Conservation (phyloP, 2,113 vertebrate species). For the Mixornis gularis region DNA sequence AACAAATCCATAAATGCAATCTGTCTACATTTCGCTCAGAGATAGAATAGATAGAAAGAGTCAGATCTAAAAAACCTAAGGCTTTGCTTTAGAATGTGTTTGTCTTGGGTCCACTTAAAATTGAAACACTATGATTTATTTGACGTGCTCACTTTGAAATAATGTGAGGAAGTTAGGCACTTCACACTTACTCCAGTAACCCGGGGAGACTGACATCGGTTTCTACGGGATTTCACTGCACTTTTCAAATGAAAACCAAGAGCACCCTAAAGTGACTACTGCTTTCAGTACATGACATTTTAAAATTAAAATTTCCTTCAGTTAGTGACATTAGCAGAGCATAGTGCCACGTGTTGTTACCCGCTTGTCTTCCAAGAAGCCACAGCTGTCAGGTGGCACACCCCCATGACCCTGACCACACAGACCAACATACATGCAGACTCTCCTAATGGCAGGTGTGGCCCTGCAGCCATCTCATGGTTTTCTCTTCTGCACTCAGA, state of each 20-base stretch:
- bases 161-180: not conserved
- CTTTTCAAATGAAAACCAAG: not conserved
- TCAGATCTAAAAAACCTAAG: not conserved
- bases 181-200: not conserved
- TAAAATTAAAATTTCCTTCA: not conserved
- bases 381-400: not conserved
- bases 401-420: no score
- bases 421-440: not conserved
- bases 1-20: not conserved
- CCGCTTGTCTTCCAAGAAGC: not conserved
- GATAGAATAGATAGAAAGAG: not conserved
- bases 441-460: not conserved
- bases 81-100: not conserved
- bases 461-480: not conserved
- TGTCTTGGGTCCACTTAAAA: not conserved
- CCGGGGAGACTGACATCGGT: rapidly evolving
- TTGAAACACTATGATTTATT: not conserved
- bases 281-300: not conserved
- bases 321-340: not conserved
- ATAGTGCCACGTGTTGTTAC: rapidly evolving
- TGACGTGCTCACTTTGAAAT: not conserved
- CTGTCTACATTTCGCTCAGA: not conserved
- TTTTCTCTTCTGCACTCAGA: not conserved
- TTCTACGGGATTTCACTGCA: not conserved
- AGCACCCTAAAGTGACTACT: not conserved